A percentile compares a stretch with the other conserved stretches of the same genome.
These are phyloP conservation scores for Trissolcus basalis DNA, from an alignment of 1,140 invertebrate genomes.

Conservation along the genomic window DNA sequence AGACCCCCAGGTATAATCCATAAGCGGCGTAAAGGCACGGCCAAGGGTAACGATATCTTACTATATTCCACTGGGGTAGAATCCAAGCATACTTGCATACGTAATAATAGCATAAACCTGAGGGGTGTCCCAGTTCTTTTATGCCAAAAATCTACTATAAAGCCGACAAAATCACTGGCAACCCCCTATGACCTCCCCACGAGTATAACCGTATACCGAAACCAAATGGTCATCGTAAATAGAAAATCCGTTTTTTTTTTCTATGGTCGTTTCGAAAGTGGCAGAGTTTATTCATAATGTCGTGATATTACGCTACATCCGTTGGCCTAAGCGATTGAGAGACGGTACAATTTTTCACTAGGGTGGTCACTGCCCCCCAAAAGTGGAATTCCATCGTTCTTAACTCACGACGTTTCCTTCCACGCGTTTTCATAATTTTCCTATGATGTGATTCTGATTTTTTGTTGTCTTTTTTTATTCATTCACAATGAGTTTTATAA, in stretches of 20 bases:
- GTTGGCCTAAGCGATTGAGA: slow-evolving; percentile 41
- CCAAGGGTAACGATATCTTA: slow-evolving; percentile 59
- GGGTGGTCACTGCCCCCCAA: slow-evolving; percentile 52
- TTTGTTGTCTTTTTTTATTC: neutral
- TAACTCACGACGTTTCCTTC: slow-evolving; percentile 38
- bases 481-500: too few species aligned
- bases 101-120: slow-evolving; percentile 72
- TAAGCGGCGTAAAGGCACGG: slow-evolving; percentile 38
- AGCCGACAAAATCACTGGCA: slow-evolving; percentile 69
- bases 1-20: slow-evolving; percentile 52
- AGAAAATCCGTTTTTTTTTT: slow-evolving; percentile 73
- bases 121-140: slow-evolving; percentile 69
- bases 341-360: slow-evolving; percentile 56
- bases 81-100: slow-evolving; percentile 69
- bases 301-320: slow-evolving; percentile 55
- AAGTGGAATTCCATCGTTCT: slow-evolving; percentile 43
- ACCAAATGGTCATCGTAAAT: slow-evolving; percentile 76
- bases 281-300: slow-evolving; percentile 67
- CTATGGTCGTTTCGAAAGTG: slow-evolving; percentile 60
- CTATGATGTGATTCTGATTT: slow-evolving; percentile 7
- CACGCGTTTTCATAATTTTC: slow-evolving; percentile 36
- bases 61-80: slow-evolving; percentile 61
- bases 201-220: slow-evolving; percentile 63
- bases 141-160: slow-evolving; percentile 70
- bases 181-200: slow-evolving; percentile 48